These are phyloP conservation scores for Eubasilissa regina DNA, from an alignment of 1,140 invertebrate species.

Conservation along the genomic window DNA sequence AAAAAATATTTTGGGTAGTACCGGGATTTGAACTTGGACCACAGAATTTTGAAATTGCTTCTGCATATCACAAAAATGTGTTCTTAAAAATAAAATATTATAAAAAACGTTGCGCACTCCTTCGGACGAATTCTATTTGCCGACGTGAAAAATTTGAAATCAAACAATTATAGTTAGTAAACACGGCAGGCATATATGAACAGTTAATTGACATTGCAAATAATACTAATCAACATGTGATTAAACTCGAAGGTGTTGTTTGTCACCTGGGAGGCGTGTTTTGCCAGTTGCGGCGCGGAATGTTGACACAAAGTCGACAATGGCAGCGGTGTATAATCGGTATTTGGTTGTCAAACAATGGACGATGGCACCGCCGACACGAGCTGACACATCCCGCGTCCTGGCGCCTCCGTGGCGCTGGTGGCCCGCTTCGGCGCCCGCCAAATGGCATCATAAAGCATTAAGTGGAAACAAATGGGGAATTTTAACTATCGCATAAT, in stretches of 20 bases:
- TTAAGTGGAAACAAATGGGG: conserved; percentile 34
- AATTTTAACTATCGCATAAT: conserved; percentile 28
- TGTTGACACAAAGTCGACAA: conserved; percentile 22
- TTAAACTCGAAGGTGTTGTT: background rate
- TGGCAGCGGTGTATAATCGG: conserved; percentile 24
- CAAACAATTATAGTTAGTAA: too few relatives aligned
- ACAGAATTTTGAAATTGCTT: too few relatives aligned
- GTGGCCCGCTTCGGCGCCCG: conserved; percentile 4
- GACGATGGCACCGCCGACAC: background rate
- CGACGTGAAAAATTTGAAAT: too few relatives aligned
- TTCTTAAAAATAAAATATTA: too few relatives aligned
- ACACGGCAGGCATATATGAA: too few relatives aligned
- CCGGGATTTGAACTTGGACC: too few relatives aligned
- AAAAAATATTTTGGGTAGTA: too few relatives aligned
- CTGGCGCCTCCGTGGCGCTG: background rate
- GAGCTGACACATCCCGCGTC: conserved; percentile 5
- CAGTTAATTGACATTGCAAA: too few relatives aligned
- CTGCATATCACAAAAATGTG: too few relatives aligned
- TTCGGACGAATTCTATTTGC: too few relatives aligned
- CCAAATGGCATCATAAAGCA: conserved; percentile 28
- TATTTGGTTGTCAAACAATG: conserved; percentile 23
- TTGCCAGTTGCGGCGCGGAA: background rate
- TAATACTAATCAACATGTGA: conserved; percentile 7
- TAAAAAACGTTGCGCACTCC: too few relatives aligned
- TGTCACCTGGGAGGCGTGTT: background rate